These are phyloP conservation scores for Puffinus mauretanicus DNA, from an alignment of 2,113 vertebrate species.

Conservation along the genomic window DNA sequence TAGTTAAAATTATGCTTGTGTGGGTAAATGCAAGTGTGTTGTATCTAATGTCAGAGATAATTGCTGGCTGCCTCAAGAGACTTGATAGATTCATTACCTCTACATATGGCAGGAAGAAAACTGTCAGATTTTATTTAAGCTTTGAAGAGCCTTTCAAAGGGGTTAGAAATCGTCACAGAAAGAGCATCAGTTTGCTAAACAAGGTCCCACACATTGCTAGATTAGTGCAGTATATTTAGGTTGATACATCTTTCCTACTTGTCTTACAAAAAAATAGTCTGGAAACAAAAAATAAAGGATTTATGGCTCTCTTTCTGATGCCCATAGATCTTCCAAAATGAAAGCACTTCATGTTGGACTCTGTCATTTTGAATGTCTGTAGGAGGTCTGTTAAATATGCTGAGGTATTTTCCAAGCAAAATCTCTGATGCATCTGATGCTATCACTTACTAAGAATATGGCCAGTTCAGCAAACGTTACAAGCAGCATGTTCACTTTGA, in stretches of 20 bases:
- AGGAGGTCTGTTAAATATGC: background rate
- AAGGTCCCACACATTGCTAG: background rate
- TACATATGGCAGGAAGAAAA: constrained; percentile 45
- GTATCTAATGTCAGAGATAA: constrained; percentile 50
- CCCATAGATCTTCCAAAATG: background rate
- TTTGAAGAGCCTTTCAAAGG: constrained; percentile 19
- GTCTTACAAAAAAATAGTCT: background rate
- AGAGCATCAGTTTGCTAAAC: constrained; percentile 36
- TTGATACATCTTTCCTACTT: background rate
- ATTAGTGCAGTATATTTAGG: background rate
- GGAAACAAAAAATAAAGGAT: background rate
- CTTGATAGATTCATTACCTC: constrained; percentile 51
- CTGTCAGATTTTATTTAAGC: constrained; percentile 52
- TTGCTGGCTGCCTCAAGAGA: constrained; percentile 49
- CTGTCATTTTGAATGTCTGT: background rate
- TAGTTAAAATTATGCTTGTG: constrained; percentile 31
- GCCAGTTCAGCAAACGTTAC: background rate
- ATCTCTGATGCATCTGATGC: background rate
- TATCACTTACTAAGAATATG: background rate
- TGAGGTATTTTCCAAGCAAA: background rate
- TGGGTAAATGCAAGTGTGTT: constrained; percentile 43
- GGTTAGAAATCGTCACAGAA: constrained; percentile 16
- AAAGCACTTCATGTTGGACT: background rate
- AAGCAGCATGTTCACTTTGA: background rate
- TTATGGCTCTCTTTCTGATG: background rate